Conservation (phyloP, 2,113 vertebrate species). For the Onychostoma macrolepis region DNA sequence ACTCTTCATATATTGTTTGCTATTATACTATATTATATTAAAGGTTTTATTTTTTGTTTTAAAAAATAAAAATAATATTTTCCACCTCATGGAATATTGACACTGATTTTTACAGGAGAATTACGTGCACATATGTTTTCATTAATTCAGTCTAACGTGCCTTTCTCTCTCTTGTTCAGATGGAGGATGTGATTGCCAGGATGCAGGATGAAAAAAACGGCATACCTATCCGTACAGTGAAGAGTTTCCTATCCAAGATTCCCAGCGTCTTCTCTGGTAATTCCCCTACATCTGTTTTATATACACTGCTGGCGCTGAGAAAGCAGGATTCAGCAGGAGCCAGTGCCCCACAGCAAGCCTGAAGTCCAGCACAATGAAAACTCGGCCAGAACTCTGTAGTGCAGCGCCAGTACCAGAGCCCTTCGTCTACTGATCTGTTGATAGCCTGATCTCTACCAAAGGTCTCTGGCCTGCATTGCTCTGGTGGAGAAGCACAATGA, state of each 20-base stretch:
- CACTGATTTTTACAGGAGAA: neutral
- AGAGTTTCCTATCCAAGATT: slow-evolving; percentile 98
- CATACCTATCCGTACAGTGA: slow-evolving; percentile 96
- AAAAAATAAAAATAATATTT: neutral
- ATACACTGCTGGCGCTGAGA: slow-evolving; percentile 7
- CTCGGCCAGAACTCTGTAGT: slow-evolving; percentile 33
- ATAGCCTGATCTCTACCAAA: slow-evolving; percentile 28
- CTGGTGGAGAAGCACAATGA: neutral
- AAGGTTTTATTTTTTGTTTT: neutral
- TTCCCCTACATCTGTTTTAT: slow-evolving; percentile 51
- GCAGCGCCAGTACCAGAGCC: neutral
- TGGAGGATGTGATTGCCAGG: slow-evolving; percentile 95
- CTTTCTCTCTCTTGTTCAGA: slow-evolving; percentile 72
- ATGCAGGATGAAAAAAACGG: slow-evolving; percentile 98
- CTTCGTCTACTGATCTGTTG: slow-evolving; percentile 5
- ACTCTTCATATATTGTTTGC: too few species aligned
- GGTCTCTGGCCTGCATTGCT: slow-evolving; percentile 9
- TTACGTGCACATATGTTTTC: slow-evolving; percentile 17
- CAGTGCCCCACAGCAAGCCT: slow-evolving; percentile 35
- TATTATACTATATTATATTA: neutral
- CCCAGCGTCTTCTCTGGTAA: slow-evolving; percentile 99
- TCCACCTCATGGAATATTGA: slow-evolving; percentile 25
- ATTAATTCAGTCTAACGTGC: slow-evolving; percentile 33
- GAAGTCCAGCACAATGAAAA: slow-evolving; percentile 15
- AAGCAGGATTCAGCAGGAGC: neutral